Evolutionary conservation across 2,113 vertebrate species (phyloP).

Genomic region (Phyllostomus hastatus): DNA sequence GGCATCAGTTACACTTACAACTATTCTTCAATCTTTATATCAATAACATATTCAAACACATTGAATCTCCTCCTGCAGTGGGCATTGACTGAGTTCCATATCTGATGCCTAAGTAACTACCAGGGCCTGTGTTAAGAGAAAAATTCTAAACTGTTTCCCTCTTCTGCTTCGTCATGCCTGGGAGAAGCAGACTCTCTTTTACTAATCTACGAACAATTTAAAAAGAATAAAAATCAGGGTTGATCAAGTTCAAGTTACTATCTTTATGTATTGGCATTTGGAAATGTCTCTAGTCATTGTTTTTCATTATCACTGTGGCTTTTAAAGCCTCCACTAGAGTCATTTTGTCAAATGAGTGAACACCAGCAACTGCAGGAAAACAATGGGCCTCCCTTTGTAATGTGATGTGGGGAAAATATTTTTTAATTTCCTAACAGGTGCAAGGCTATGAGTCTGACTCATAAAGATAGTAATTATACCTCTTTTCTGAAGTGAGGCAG

Average conservation of each 20-base stretch:
- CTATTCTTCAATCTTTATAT: neutral
- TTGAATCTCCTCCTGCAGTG: neutral
- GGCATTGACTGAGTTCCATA: neutral
- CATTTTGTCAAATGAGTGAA: constrained; percentile 38
- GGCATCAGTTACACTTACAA: neutral
- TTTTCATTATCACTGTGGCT: neutral
- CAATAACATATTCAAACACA: neutral
- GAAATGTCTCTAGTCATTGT: constrained; percentile 42
- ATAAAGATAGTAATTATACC: constrained; percentile 47
- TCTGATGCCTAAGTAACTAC: neutral
- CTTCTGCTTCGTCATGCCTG: neutral
- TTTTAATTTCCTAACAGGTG: constrained; percentile 61
- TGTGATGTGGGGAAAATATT: constrained; percentile 29
- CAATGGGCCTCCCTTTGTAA: neutral
- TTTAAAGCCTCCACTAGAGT: neutral
- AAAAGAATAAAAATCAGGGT: neutral
- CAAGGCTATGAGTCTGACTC: constrained; percentile 46
- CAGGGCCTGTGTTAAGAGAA: neutral
- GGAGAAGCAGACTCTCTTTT: neutral
- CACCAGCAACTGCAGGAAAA: neutral
- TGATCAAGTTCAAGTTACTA: constrained; percentile 40
- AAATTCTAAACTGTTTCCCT: neutral
- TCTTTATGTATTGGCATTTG: constrained; percentile 36
- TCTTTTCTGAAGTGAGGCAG: constrained; percentile 11
- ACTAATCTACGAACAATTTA: neutral